Evolutionary conservation across 2,797 vertebrate species (phyloP).

Genomic region (Danio aesculapii): DNA sequence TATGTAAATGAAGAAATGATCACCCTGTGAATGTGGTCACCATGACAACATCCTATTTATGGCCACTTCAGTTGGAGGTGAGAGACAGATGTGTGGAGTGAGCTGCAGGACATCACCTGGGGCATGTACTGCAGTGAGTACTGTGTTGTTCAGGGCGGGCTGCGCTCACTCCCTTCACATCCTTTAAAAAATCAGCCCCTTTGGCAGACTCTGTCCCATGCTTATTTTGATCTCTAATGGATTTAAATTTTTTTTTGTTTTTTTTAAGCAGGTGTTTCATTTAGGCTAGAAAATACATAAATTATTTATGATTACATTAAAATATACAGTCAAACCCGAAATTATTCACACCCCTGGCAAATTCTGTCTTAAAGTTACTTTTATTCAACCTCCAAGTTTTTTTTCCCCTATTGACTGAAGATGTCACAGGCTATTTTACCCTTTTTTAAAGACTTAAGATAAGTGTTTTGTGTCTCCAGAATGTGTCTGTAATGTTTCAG

Average conservation of each 20-base stretch:
- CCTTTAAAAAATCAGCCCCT: neutral
- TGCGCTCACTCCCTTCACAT: neutral
- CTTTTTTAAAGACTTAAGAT: too few species aligned
- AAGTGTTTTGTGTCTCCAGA: too few species aligned
- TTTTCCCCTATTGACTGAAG: too few species aligned
- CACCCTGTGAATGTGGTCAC: conserved; percentile 29
- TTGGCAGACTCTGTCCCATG: neutral
- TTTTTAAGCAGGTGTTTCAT: conserved; percentile 8
- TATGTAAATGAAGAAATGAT: conserved; percentile 33
- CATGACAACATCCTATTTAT: conserved; percentile 19
- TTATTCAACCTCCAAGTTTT: too few species aligned
- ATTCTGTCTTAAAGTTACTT: too few species aligned
- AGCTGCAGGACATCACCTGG: neutral
- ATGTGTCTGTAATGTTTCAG: too few species aligned
- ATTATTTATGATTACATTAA: too few species aligned
- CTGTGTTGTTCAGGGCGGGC: neutral
- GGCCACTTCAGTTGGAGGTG: neutral
- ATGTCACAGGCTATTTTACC: too few species aligned
- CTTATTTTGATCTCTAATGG: conserved; percentile 7
- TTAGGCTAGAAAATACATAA: too few species aligned
- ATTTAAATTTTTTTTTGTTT: conserved; percentile 1
- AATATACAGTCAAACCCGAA: too few species aligned
- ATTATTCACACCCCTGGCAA: too few species aligned
- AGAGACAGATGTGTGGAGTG: conserved; percentile 7
- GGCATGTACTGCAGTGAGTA: conserved; percentile 6